Conservation (phyloP, 2,113 vertebrate genomes). For the Datnioides undecimradiatus region DNA sequence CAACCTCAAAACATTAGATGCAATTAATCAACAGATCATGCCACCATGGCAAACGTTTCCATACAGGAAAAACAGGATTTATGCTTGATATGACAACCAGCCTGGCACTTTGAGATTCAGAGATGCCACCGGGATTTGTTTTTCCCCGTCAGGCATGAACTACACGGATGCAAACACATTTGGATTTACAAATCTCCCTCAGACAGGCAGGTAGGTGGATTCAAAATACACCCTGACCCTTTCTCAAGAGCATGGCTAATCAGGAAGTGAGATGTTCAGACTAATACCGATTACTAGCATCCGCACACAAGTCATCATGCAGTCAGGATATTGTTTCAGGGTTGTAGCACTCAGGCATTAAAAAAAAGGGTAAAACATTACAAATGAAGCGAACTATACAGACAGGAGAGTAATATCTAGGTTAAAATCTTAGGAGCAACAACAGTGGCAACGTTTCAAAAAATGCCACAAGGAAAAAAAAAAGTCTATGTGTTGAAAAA, state of each 20-base stretch:
- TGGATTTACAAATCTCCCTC: constrained; percentile 18
- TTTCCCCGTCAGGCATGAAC: constrained; percentile 13
- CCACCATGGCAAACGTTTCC: constrained; percentile 23
- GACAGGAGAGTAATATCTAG: constrained; percentile 28
- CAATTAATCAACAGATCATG: constrained; percentile 20
- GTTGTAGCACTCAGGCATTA: constrained; percentile 36
- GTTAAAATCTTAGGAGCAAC: constrained; percentile 51
- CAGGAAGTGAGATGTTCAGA: constrained; percentile 40
- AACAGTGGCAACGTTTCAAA: constrained; percentile 2
- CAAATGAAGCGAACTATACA: constrained; percentile 33
- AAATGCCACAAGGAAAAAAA: constrained; percentile 35
- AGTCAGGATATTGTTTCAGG: constrained; percentile 17
- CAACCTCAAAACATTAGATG: constrained; percentile 2
- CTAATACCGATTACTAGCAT: constrained; percentile 75
- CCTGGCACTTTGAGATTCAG: constrained; percentile 27
- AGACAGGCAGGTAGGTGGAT: not conserved
- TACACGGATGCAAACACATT: constrained; percentile 21
- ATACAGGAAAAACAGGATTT: constrained; percentile 4
- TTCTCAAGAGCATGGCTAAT: constrained; percentile 23
- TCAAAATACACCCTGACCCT: not conserved
- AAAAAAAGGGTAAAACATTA: constrained; percentile 51
- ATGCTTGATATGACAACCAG: not conserved
- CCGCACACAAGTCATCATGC: constrained; percentile 50
- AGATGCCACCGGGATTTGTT: constrained; percentile 23
- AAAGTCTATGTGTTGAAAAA: constrained; percentile 44